Base-by-base conservation (phyloP, 2,888 invertebrate genomes). In the Tenthredo livida region DNA sequence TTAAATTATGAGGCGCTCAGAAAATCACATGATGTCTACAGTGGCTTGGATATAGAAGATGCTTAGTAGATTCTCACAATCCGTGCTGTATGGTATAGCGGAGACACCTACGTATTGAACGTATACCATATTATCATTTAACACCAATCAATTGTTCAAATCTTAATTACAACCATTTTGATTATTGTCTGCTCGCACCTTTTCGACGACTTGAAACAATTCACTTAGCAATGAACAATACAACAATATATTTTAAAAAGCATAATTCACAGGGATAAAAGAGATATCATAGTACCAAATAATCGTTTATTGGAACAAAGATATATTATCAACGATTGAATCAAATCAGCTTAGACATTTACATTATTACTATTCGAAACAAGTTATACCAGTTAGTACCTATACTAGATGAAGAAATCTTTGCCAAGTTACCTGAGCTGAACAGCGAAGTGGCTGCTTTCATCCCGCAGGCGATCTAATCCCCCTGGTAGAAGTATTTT, bases 401-500 rank as follows among this genome's bases (percentile, higher is more conserved):
- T 29, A 73, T 73, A 43, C 10, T 10, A 43, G 40, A 73, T 43
- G 21, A 80, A 9, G 58, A 37, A 54, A 80, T 61, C 21, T 61
- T 40, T 17, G 40, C 61, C 37, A 21, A 33, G 40, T 21, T 75
- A 75, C 43, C 47, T 75, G 75, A 12, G 75, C 47, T 50, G 29
- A 40, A 25, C 21, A 10, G 25, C 47, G 29, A n/a, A 75, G 47
- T 12, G 21, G 25, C 25, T 75, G 47, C 75, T 43, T 33, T 61
- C 7, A 40, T 54, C 29, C 50, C 33, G 17, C 61, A 58, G 21
- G 29, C 61, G 21, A 58, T 61, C 25, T 80, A 12, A 80, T 80
- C 37, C 80, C 37, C 37, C 58, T 29, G 80, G 61, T 25, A 15
- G 21, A 61, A 61, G 80, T 80, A 80, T 80, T 80, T 61, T 61